These are phyloP conservation scores for Apteryx mantelli DNA, from an alignment of 2,113 vertebrate genomes.

Conservation along the genomic window DNA sequence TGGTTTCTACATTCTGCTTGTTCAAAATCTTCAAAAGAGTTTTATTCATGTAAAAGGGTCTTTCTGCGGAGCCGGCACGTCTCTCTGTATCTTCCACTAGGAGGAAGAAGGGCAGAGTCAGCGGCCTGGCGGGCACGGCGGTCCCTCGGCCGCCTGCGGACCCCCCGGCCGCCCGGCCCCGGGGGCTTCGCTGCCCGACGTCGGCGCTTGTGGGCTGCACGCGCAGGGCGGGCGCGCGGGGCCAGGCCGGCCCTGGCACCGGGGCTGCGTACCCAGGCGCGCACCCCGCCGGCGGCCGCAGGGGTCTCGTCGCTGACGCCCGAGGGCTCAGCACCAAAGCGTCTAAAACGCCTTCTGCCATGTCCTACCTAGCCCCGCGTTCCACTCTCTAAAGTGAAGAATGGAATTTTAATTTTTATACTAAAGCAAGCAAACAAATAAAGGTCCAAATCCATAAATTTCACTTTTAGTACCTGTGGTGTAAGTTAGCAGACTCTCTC, in stretches of 20 bases:
- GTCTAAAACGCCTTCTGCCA: fast-evolving
- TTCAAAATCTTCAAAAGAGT: slow-evolving; percentile 69
- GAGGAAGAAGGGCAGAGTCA: slow-evolving; percentile 70
- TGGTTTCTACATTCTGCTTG: slow-evolving; percentile 40
- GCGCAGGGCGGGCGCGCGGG: background rate
- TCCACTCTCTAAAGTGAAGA: background rate
- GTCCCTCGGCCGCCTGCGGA: slow-evolving; percentile 26
- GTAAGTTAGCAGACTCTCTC: background rate
- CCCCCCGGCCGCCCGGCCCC: background rate
- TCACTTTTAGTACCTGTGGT: background rate
- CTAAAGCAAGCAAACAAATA: background rate
- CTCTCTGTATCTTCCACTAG: slow-evolving; percentile 82
- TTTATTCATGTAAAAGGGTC: slow-evolving; percentile 73
- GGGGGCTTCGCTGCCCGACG: background rate
- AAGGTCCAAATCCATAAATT: background rate
- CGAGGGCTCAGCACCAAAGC: background rate
- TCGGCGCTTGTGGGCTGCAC: background rate
- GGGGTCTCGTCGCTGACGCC: background rate
- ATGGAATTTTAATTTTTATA: background rate
- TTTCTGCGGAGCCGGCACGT: slow-evolving; percentile 74
- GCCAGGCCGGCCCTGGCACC: too few species aligned
- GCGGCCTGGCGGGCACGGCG: background rate
- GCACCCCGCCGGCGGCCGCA: too few species aligned
- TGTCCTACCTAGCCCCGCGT: background rate
- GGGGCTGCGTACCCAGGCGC: too few species aligned